Base-by-base conservation (phyloP, 2,888 invertebrate genomes). In the Cheiracanthium punctorium region DNA sequence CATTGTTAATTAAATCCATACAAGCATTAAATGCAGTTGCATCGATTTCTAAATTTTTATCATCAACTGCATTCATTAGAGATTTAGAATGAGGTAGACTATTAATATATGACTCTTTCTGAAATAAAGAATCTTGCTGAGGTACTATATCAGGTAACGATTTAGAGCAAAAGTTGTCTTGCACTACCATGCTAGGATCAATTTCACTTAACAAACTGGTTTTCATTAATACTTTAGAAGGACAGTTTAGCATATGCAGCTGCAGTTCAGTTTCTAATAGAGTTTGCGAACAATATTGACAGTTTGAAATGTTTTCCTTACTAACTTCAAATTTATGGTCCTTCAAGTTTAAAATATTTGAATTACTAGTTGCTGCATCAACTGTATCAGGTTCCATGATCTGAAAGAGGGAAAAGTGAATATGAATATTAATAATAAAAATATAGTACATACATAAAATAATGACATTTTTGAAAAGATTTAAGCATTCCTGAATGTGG, bases 41-140 rank as follows among this genome's bases (percentile, higher is more conserved):
- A 17, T 58, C 58, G 24, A 58, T 58, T 20, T 58, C 58, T 58
- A 58, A 58, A 58, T 58, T 20, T 58, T 58, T 58, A 58, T 58
- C 24, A 58, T 58, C 58, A 1, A 24, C 58, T 5, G 24, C 1
- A 58, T 58, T 58, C 4, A 58, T 24, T 24, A 58, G 24, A 58
- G 24, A 17, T 58, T 58, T 58, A 24, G 48, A 7, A 12, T 58
- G 58, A 58, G 58, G 58, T 58, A 58, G 24, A 58, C 24, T 24
- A 24, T 24, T 24, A 24, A 17, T 1, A 58, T 17, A 58, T 17
- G 20, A 24, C 5, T 58, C 58, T 58, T 24, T 58, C 17, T n/a
- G 58, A 58, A 24, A 58, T 2, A 58, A 58, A 58, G 58, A 58
- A 58, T 58, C 24, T 24, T 58, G 14, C 24, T 24, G 58, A 24